phyloP scores from a whole-genome alignment of 1,140 invertebrate species.

The Bicyclus anynana region DNA sequence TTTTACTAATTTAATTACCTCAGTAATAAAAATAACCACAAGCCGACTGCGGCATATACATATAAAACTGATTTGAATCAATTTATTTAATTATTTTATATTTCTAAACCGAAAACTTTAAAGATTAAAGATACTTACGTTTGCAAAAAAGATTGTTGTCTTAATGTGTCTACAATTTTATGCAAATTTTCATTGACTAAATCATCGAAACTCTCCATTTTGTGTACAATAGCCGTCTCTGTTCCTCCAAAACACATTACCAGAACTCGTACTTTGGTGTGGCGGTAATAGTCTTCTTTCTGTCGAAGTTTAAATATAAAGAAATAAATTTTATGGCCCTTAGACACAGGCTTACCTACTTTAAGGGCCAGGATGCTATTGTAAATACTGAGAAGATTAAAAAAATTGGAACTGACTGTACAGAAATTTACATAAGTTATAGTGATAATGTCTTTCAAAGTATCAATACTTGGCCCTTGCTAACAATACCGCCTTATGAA shows the following conservation, averaged over 20 bases:
- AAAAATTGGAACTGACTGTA: no score
- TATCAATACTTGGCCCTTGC: no score
- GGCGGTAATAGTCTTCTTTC: constrained; percentile 53
- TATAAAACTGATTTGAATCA: no score
- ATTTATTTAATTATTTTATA: no score
- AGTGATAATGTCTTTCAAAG: no score
- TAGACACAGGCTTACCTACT: background rate
- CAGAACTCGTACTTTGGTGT: constrained; percentile 74
- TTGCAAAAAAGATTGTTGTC: background rate
- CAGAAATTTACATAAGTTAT: no score
- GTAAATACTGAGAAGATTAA: no score
- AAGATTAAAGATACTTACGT: background rate
- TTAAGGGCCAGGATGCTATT: no score
- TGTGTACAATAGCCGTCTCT: constrained; percentile 35
- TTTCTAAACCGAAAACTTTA: background rate
- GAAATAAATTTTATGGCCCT: constrained; percentile 5
- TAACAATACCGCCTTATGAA: no score
- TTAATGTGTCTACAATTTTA: background rate
- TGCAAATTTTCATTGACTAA: background rate
- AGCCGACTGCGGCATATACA: no score
- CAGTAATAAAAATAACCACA: no score
- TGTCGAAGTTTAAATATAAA: constrained; percentile 12
- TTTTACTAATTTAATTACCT: no score
- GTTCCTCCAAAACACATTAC: constrained; percentile 74
- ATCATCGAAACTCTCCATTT: constrained; percentile 15